Evolutionary conservation across 2,113 vertebrate genomes (phyloP).

Genomic region (Psophia crepitans): DNA sequence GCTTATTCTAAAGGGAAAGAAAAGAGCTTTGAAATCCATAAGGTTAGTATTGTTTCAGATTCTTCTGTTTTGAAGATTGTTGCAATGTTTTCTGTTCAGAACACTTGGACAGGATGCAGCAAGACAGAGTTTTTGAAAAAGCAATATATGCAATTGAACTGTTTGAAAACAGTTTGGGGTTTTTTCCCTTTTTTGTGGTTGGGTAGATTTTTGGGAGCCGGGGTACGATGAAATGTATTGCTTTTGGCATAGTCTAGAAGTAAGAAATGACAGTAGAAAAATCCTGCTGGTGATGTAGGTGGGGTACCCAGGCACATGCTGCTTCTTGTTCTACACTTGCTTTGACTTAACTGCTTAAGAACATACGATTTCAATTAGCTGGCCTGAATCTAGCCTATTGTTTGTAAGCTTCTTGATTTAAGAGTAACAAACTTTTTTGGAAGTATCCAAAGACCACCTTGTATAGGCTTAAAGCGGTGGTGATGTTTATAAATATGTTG

Average conservation of each 20-base stretch:
- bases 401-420: background rate
- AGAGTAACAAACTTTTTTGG: background rate
- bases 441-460: background rate
- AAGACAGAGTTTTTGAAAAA: background rate
- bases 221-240: background rate
- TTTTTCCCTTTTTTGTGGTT: background rate
- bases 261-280: background rate
- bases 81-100: background rate
- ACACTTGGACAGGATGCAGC: background rate
- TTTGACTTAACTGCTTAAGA: background rate
- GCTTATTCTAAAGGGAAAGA: background rate
- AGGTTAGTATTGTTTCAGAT: background rate
- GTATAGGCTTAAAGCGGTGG: background rate
- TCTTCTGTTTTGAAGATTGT: background rate
- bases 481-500: background rate
- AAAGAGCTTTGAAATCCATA: background rate
- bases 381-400: background rate
- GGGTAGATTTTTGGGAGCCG: background rate
- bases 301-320: background rate
- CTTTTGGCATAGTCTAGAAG: background rate
- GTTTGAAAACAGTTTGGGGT: background rate
- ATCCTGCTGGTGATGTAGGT: background rate
- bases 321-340: background rate
- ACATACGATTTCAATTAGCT: background rate
- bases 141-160: background rate